Base-by-base conservation (phyloP, 1,140 invertebrate genomes). In the Calosoma granatense region DNA sequence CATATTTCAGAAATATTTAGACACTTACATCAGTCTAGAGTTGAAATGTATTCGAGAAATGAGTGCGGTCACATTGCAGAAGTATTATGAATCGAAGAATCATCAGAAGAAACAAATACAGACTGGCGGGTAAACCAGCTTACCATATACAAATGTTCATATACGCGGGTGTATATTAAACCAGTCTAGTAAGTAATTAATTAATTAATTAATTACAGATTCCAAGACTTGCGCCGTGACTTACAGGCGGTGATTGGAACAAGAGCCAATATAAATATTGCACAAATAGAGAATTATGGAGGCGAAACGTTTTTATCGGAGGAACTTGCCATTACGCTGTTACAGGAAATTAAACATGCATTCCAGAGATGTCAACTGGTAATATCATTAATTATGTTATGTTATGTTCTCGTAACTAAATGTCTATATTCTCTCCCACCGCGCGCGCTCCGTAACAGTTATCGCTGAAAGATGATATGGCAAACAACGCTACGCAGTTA, bases 261-360 rank as follows among this genome's bases (percentile, higher is more conserved):
- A 1, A 81, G 91, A 57, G 89, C 92, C 0, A 94, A 94, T 65
- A 91, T 95, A 39, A 95, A 95, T 67, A 92, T 96, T 60, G 90
- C 90, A 2, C 88, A 90, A 68, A 89, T 92, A 56, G 94, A 98
- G 71, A 92, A 96, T 71, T 97, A 94, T 71, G 92, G 93, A 1
- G 94, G 94, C 0, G 95, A 99, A 75, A 98, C 94, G 0, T 98
- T 99, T 71, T 77, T 99, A 1, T 97, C 94, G 0, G 94, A 98
- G 72, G 92, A 97, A 70, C 79, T 98, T n/a, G 94, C 93, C 1
- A 92, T 96, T 55, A 90, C 86, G 63, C 80, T 98, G 63, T 74
- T 99, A 12, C 91, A 94, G 70, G 91, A 97, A 69, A 87, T 90
- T 0, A 94, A 95, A 72, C 80, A 87, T 23, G 93, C 94, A 0